Percentiles rank a stretch among this genome's conserved stretches.
Evolutionary conservation across 2,888 invertebrate species (phyloP).

Genomic region (Netelia virgata): DNA sequence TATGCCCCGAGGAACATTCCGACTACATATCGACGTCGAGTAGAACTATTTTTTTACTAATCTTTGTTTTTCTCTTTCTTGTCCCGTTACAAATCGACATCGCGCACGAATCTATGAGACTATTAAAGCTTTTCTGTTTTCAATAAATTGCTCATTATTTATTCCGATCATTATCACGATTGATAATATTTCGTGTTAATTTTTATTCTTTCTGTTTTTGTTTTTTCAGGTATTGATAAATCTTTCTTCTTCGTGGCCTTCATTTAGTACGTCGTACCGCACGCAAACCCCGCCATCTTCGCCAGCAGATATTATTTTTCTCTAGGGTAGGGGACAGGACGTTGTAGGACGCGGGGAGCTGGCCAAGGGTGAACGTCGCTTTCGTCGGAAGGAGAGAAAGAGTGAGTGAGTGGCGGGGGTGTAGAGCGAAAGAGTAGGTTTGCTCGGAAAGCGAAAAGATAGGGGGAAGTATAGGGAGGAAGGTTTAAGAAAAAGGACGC

Average conservation of each 20-base stretch:
- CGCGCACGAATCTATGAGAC: too few relatives aligned
- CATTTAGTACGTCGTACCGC: conserved; percentile 5
- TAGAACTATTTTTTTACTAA: not conserved
- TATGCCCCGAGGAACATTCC: conserved; percentile 1
- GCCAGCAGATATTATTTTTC: conserved; percentile 80
- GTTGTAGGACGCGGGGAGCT: conserved; percentile 38
- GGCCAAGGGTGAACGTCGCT: conserved; percentile 41
- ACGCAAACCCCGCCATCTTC: conserved; percentile 54
- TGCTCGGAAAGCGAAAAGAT: conserved; percentile 55
- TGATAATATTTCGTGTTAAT: too few relatives aligned
- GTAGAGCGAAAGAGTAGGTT: conserved; percentile 62
- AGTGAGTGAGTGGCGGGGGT: conserved; percentile 17
- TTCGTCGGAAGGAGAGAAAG: conserved; percentile 8
- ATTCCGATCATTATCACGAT: too few relatives aligned
- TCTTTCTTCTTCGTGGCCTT: not conserved
- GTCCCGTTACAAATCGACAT: too few relatives aligned
- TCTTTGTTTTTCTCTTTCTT: not conserved
- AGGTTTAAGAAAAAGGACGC: conserved; percentile 66
- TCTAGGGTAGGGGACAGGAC: conserved; percentile 74
- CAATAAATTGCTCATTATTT: too few relatives aligned
- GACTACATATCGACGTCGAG: not conserved
- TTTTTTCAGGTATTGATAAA: not conserved
- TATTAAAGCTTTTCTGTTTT: not conserved
- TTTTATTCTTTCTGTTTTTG: too few relatives aligned
- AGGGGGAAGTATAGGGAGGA: conserved; percentile 58